phyloP scores from a whole-genome alignment of 2,888 invertebrate species.

The Ferdinandea cuprea region DNA sequence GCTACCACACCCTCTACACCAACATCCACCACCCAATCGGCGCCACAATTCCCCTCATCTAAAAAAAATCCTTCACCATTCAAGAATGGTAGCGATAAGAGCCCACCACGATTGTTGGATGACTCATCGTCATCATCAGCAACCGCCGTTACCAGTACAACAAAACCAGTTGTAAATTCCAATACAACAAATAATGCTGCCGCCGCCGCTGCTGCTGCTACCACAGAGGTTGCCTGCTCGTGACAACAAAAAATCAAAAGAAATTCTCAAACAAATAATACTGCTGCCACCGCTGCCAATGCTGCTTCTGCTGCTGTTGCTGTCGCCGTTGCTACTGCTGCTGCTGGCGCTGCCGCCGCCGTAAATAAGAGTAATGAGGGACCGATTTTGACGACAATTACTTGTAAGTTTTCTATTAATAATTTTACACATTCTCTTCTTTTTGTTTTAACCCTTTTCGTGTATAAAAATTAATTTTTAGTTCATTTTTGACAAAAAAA shows the following conservation, averaged over 20 bases:
- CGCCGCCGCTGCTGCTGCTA: slow-evolving; percentile 64
- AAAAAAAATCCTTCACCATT: slow-evolving; percentile 46
- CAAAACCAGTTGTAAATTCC: slow-evolving; percentile 57
- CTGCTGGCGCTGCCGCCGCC: slow-evolving; percentile 19
- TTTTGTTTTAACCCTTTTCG: slow-evolving; percentile 62
- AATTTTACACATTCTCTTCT: slow-evolving; percentile 71
- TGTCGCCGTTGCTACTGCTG: slow-evolving; percentile 7
- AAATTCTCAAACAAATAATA: slow-evolving; percentile 77
- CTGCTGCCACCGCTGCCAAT: slow-evolving; percentile 81
- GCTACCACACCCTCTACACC: slow-evolving; percentile 79
- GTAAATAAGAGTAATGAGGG: slow-evolving; percentile 67
- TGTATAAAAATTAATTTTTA: slow-evolving; percentile 63
- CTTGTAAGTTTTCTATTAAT: slow-evolving; percentile 81
- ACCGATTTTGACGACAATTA: slow-evolving; percentile 81
- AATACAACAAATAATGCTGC: slow-evolving; percentile 21
- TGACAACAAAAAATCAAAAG: slow-evolving; percentile 79
- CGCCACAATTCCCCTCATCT: slow-evolving; percentile 50
- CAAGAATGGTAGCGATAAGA: slow-evolving; percentile 57
- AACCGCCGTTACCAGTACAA: slow-evolving; percentile 69
- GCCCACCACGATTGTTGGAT: slow-evolving; percentile 56
- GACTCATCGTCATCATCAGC: slow-evolving; percentile 71
- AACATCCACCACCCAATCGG: slow-evolving; percentile 77
- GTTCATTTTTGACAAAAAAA: slow-evolving; percentile 77
- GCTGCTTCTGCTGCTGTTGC: slow-evolving; percentile 7
- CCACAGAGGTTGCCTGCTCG: slow-evolving; percentile 82